phyloP scores from a whole-genome alignment of 1,140 invertebrate species.

The Polypedilum vanderplanki region DNA sequence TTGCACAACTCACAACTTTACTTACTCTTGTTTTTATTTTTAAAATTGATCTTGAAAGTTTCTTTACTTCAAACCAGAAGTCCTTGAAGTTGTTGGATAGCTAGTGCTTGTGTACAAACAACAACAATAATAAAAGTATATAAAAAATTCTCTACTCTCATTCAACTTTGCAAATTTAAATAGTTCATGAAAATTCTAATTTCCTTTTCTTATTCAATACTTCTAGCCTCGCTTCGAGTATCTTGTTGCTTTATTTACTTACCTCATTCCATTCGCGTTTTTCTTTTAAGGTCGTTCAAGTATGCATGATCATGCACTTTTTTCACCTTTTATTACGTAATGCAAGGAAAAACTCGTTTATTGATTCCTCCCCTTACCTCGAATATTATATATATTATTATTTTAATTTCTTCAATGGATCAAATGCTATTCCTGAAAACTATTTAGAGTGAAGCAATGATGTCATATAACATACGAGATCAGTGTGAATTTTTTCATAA shows the following conservation, averaged over 20 bases:
- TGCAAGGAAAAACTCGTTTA: background rate
- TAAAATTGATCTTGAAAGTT: slow-evolving; percentile 25
- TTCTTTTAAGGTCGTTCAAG: too few relatives aligned
- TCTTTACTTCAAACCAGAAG: slow-evolving; percentile 22
- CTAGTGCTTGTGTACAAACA: too few relatives aligned
- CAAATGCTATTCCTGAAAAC: background rate
- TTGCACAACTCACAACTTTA: slow-evolving; percentile 26
- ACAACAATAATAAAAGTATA: background rate
- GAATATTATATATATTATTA: background rate
- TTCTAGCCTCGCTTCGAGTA: too few relatives aligned
- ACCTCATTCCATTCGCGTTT: background rate
- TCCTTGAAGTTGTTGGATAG: background rate
- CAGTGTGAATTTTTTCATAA: background rate
- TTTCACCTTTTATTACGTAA: background rate
- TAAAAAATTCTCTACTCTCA: background rate
- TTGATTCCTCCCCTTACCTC: background rate
- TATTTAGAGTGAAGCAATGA: background rate
- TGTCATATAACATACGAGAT: background rate
- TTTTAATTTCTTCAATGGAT: background rate
- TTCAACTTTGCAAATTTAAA: background rate
- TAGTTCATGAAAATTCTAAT: background rate
- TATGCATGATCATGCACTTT: too few relatives aligned
- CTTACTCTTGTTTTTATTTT: background rate
- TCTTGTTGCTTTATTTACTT: background rate
- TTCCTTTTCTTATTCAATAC: background rate